phyloP scores from a whole-genome alignment of 2,888 invertebrate genomes.

The Augochlorella aurata region DNA sequence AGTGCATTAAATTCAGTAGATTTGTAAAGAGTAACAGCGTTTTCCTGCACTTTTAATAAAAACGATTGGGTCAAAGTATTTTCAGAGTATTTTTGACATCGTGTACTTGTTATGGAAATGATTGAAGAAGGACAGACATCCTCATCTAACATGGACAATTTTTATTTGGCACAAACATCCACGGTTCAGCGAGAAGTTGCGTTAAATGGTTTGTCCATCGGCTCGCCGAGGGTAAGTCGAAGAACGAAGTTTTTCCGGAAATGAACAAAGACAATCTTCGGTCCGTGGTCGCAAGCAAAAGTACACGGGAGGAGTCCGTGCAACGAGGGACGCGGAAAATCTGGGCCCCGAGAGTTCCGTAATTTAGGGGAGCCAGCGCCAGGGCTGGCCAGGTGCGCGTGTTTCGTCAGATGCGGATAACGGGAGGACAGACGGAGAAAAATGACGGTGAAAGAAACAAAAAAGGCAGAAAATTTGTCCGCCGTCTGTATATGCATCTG shows the following conservation, averaged over 20 bases:
- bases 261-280: neutral
- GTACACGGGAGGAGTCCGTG: constrained; percentile 11
- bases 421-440: constrained; percentile 31
- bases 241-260: neutral
- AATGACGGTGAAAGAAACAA: constrained; percentile 37
- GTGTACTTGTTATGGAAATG: no score
- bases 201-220: no score
- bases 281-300: neutral
- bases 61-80: no score
- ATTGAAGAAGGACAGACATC: no score
- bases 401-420: constrained; percentile 28
- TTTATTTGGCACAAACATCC: no score
- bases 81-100: no score
- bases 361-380: constrained; percentile 53
- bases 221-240: no score
- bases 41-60: no score
- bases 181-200: no score
- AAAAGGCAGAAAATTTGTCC: constrained; percentile 59
- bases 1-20: no score
- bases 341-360: constrained; percentile 38
- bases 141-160: no score
- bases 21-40: no score
- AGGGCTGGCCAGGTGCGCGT: constrained; percentile 50
- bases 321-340: constrained; percentile 44
- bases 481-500: constrained; percentile 73